These are phyloP conservation scores for Callaeas wilsoni DNA, from an alignment of 2,113 vertebrate species.

Conservation along the genomic window DNA sequence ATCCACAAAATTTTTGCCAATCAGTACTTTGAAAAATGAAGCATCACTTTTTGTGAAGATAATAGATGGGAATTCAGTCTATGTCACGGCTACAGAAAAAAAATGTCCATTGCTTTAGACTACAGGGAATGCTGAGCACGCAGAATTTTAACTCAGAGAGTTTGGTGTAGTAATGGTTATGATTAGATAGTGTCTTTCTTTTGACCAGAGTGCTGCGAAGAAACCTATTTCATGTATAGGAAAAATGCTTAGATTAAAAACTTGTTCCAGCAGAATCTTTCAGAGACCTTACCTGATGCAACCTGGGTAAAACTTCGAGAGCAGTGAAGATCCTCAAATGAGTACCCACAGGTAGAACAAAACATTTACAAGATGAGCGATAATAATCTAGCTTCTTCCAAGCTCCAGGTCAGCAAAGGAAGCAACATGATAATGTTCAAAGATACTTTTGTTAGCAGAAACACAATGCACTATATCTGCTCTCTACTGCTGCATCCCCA, in stretches of 20 bases:
- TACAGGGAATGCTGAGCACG: not conserved
- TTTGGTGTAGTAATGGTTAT: not conserved
- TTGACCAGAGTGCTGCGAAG: not conserved
- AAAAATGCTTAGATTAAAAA: not conserved
- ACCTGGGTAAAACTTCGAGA: not conserved
- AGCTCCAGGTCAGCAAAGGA: not conserved
- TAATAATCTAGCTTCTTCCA: not conserved
- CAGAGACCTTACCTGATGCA: not conserved
- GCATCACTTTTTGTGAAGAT: not conserved
- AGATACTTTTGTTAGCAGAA: not conserved
- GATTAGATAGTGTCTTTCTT: not conserved
- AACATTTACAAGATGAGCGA: not conserved
- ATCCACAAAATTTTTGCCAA: slow-evolving; percentile 31
- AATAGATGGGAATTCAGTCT: slow-evolving; percentile 2
- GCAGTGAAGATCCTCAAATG: not conserved
- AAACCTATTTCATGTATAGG: not conserved
- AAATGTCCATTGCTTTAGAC: not conserved
- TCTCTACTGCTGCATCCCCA: not conserved
- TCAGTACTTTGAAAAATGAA: slow-evolving; percentile 22
- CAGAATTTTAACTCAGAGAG: not conserved
- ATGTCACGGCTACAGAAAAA: not conserved
- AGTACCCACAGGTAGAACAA: not conserved
- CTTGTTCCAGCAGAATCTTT: not conserved
- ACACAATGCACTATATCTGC: not conserved
- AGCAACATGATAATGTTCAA: not conserved